A percentile compares a stretch with the other conserved stretches of the same genome.
phyloP scores from a whole-genome alignment of 2,888 invertebrate species.

The Dasysyrphus tricinctus region DNA sequence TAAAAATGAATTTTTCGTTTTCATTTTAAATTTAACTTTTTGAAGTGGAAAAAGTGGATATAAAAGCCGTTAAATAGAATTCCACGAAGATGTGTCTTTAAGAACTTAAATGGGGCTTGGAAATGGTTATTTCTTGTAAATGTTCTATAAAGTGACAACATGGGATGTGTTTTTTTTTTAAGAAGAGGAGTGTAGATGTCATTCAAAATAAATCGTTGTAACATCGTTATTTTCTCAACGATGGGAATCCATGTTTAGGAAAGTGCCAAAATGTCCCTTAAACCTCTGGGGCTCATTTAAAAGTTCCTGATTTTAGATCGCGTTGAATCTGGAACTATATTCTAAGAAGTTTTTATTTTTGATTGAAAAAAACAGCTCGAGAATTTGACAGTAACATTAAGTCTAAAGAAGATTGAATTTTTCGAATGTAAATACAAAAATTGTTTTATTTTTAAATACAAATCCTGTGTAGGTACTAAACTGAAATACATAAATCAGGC shows the following conservation, averaged over 20 bases:
- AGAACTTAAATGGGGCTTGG: conserved; percentile 48
- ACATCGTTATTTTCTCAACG: not conserved
- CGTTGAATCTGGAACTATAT: not conserved
- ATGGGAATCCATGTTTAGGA: not conserved
- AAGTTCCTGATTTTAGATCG: not conserved
- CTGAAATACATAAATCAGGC: too few relatives aligned
- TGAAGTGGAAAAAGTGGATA: conserved; percentile 39
- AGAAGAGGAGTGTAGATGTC: conserved; percentile 1
- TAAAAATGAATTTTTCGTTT: conserved; percentile 69
- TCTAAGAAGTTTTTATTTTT: not conserved
- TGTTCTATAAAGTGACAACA: conserved; percentile 27
- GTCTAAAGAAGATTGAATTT: not conserved
- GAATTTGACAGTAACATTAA: not conserved
- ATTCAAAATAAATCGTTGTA: conserved; percentile 18
- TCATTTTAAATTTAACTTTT: conserved; percentile 58
- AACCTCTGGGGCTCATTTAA: not conserved
- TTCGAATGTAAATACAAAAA: not conserved
- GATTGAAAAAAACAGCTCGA: not conserved
- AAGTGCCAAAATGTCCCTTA: not conserved
- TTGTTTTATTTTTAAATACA: too few relatives aligned
- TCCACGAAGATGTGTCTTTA: conserved; percentile 35
- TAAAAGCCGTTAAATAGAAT: conserved; percentile 41
- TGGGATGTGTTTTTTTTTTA: not conserved
- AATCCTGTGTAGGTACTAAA: too few relatives aligned
- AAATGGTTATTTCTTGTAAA: conserved; percentile 65